phyloP scores from a whole-genome alignment of 2,797 vertebrate species.

The Glossophaga mutica region DNA sequence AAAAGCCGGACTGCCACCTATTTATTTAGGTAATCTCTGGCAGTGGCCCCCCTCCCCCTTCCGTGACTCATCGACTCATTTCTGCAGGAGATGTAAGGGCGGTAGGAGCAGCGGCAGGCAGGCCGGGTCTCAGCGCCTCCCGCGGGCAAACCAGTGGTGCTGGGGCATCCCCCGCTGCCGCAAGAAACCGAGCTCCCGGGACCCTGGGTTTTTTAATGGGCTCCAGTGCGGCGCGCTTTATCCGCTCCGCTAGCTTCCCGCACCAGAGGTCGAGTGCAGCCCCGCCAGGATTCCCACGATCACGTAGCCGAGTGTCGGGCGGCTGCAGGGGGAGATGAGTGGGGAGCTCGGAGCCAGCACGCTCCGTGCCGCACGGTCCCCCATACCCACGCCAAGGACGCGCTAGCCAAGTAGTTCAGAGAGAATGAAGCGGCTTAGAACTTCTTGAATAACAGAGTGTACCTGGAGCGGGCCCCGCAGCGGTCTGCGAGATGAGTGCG shows the following conservation, averaged over 20 bases:
- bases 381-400: not conserved
- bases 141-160: not conserved
- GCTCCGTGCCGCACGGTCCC: not conserved
- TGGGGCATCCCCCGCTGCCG: not conserved
- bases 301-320: not conserved
- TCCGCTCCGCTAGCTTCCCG: not conserved
- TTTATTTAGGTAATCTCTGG: slow-evolving; percentile 15
- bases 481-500: not conserved
- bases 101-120: slow-evolving; percentile 1
- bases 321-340: not conserved
- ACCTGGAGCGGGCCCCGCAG: not conserved
- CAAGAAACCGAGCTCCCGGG: not conserved
- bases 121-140: slow-evolving; percentile 45
- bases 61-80: not conserved
- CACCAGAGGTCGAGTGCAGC: not conserved
- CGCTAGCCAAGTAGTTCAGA: not conserved
- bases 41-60: not conserved
- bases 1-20: not conserved
- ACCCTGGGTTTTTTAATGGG: not conserved
- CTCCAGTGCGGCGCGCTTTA: not conserved
- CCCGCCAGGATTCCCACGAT: slow-evolving; percentile 27
- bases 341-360: not conserved
- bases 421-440: not conserved
- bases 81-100: not conserved
- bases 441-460: not conserved